phyloP scores from a whole-genome alignment of 1,140 invertebrate species.

The Mya arenaria region DNA sequence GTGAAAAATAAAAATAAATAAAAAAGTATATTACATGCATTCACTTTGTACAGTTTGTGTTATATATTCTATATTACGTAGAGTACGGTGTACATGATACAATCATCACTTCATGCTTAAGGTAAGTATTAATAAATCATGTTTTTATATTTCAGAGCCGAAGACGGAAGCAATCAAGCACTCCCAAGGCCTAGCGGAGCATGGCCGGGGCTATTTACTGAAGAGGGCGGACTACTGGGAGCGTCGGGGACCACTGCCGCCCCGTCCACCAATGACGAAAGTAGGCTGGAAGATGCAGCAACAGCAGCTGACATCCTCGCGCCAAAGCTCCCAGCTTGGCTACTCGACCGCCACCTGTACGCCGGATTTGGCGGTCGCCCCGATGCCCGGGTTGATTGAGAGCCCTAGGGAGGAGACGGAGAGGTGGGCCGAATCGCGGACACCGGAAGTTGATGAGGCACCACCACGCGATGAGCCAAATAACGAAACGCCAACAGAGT shows the following conservation, averaged over 20 bases:
- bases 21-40: too few relatives aligned
- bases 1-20: too few relatives aligned
- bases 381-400: constrained; percentile 6
- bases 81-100: too few relatives aligned
- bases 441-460: background rate
- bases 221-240: constrained; percentile 57
- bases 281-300: constrained; percentile 45
- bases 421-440: background rate
- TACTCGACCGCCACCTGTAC: constrained; percentile 1
- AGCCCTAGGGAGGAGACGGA: background rate
- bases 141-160: constrained; percentile 31
- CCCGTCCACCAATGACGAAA: constrained; percentile 41
- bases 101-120: too few relatives aligned
- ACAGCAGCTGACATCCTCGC: constrained; percentile 5
- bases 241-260: constrained; percentile 54
- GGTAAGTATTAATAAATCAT: too few relatives aligned
- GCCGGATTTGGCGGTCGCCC: background rate
- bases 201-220: constrained; percentile 56
- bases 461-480: background rate
- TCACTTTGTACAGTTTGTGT: too few relatives aligned
- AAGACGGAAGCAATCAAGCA: constrained; percentile 26
- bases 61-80: too few relatives aligned
- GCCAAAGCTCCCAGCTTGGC: constrained; percentile 13
- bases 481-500: background rate
- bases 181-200: constrained; percentile 39